Base-by-base conservation (phyloP, 2,113 vertebrate genomes). In the Amphiprion ocellaris region DNA sequence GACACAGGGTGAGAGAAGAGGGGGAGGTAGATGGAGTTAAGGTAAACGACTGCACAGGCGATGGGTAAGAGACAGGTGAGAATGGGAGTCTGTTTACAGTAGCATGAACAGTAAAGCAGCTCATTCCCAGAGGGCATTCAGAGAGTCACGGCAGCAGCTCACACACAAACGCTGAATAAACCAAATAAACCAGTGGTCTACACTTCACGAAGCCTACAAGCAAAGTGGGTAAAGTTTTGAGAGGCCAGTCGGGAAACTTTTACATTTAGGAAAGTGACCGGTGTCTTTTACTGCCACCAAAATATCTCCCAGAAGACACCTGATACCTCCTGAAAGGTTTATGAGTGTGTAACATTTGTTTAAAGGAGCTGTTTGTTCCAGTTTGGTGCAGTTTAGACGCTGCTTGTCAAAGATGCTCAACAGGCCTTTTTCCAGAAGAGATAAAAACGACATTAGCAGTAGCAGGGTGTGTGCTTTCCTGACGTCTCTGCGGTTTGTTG, bases 81-180 rank as follows among this genome's bases (percentile, higher is more conserved):
- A 68, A 79, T 62, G 76, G 71, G 76, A 78, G 68, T 82, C 39
- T 83, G 81, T 88, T 88, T 79, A 69, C 83, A 73, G 73, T 69
- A 60, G 46, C 71, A 70, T 77, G 81, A 69, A 74, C 73, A 63
- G 73, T 80, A 75, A 82, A 75, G 74, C 41, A 72, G 58, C 78
- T 72, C 59, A 74, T 85, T 79, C 52, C 84, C 82, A 69, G n/a
- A 47, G 76, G 76, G 58, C 67, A 61, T 37, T 60, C 23, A 39
- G 69, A 70, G 76, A 88, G 44, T 54, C 69, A 84, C 82, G 72
- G 83, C 86, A 81, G 85, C 71, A 81, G 52, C n/a, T 54, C 33
- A 47, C 72, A 66, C 39, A 21, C 50, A 37, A 53, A 75, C 68
- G 53, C 21, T 62, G 5, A 63, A n/a, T 28, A 39, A 63, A 59